A percentile compares a stretch with the other conserved stretches of the same genome.
These are phyloP conservation scores for Myotis pilosus DNA, from an alignment of 2,797 vertebrate genomes.

Conservation along the genomic window DNA sequence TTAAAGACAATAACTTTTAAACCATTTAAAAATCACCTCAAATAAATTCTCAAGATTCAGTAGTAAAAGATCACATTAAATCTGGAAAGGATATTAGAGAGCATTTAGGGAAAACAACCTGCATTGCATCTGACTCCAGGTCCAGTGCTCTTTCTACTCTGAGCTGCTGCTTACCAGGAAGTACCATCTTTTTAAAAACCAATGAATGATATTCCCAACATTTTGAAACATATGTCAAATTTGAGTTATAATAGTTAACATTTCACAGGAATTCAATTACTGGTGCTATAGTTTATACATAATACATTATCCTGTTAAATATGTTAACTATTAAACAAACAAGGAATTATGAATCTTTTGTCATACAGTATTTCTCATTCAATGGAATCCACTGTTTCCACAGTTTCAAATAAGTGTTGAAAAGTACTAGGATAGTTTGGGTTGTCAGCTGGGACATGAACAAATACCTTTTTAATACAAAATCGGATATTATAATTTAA, in stretches of 20 bases:
- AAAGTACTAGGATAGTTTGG: constrained; percentile 43
- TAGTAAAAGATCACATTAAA: constrained; percentile 53
- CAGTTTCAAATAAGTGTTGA: constrained; percentile 52
- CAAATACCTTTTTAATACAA: constrained; percentile 51
- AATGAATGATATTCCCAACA: constrained; percentile 46
- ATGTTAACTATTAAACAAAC: constrained; percentile 54
- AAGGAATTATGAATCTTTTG: constrained; percentile 64
- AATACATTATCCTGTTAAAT: constrained; percentile 69
- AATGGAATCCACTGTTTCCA: constrained; percentile 43
- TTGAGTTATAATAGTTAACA: constrained; percentile 63
- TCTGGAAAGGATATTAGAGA: constrained; percentile 63
- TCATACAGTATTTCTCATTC: constrained; percentile 55
- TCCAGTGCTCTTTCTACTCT: constrained; percentile 77
- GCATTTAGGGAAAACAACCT: constrained; percentile 61
- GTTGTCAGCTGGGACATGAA: constrained; percentile 49
- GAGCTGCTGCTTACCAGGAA: constrained; percentile 70
- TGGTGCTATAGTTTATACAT: constrained; percentile 76
- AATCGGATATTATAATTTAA: constrained; percentile 45
- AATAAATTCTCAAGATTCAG: constrained; percentile 13
- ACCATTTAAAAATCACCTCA: constrained; percentile 45
- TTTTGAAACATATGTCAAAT: constrained; percentile 67
- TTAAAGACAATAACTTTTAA: constrained; percentile 19
- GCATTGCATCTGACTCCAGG: constrained; percentile 78
- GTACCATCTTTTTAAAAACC: constrained; percentile 63
- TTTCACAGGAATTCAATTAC: constrained; percentile 67